Percentiles rank a stretch among this genome's conserved stretches.
These are phyloP conservation scores for Ellobius talpinus DNA, from an alignment of 2,113 vertebrate genomes.

Conservation along the genomic window DNA sequence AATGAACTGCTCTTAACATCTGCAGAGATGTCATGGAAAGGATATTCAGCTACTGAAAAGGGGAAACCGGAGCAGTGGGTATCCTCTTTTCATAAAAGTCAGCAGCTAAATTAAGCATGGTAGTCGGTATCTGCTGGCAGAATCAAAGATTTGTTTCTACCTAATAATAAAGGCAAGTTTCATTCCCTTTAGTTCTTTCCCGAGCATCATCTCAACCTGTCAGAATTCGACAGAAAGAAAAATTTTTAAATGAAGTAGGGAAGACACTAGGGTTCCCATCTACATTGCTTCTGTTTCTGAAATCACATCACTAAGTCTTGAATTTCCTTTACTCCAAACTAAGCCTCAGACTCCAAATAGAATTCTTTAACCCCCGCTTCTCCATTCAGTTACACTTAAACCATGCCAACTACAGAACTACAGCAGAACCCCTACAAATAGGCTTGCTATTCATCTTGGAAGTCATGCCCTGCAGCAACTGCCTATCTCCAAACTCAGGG, in stretches of 20 bases:
- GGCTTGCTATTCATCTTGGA: slow-evolving; percentile 47
- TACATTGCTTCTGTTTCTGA: slow-evolving; percentile 55
- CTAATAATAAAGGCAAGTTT: slow-evolving; percentile 70
- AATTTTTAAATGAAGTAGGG: background rate
- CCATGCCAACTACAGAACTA: slow-evolving; percentile 54
- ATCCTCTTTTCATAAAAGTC: slow-evolving; percentile 59
- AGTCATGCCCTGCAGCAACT: slow-evolving; percentile 71
- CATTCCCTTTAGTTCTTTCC: slow-evolving; percentile 69
- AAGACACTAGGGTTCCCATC: slow-evolving; percentile 16
- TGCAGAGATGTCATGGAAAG: slow-evolving; percentile 29
- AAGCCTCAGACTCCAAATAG: slow-evolving; percentile 76
- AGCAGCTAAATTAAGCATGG: background rate
- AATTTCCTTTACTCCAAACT: slow-evolving; percentile 75
- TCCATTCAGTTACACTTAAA: slow-evolving; percentile 31
- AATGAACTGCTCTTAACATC: slow-evolving; percentile 50
- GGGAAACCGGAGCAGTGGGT: background rate
- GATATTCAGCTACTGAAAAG: slow-evolving; percentile 40
- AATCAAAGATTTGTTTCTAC: slow-evolving; percentile 18
- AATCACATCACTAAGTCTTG: slow-evolving; percentile 54
- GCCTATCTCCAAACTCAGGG: slow-evolving; percentile 56
- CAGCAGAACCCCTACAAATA: slow-evolving; percentile 43
- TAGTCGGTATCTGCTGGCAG: background rate
- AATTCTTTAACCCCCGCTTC: slow-evolving; percentile 73
- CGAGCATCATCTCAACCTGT: slow-evolving; percentile 59
- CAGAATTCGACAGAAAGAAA: slow-evolving; percentile 42